Evolutionary conservation across 2,797 vertebrate species (phyloP), one percentile per base, ranked within the genome.

Genomic region (Cryptoprocta ferox): DNA sequence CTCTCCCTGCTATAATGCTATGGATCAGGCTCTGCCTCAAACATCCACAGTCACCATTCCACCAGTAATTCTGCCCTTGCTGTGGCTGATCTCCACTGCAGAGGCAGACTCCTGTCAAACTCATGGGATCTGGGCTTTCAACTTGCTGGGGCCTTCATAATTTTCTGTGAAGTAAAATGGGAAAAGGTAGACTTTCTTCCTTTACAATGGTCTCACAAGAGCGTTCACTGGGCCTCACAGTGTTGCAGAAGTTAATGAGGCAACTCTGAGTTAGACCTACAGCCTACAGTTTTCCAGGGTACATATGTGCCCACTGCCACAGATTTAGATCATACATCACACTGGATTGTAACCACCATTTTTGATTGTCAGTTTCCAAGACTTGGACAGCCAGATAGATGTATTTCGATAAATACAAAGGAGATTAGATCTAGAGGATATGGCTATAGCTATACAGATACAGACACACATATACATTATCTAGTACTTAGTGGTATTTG

Each of bases 1-100:
- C 7, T 78, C 24, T 63, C 56, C 9, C n/a, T 48, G 4, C 32
- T 1, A 1, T 0, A 9, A 39, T 1, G 0, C 45, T 15, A 4
- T 28, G 35, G 16, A 32, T 19, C 7, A 0, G 13, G 6, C 10
- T 71, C 13, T 73, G 24, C 26, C 19, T 37, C 6, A 13, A 8
- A 18, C 11, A 6, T 48, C 4, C 5, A 10, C 14, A 56, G 18
- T 30, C 68, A n/a, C 42, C 32, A 15, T 48, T 30, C 12, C n/a
- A 1, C n/a, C 30, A 56, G 1, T 4, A 35, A 21, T 3, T 71
- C 59, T 78, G 32, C 32, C 13, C 19, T 7, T 39, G 26, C 30
- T 26, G 7, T 59, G 16, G 16, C 26, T 59, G 50, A 71, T 28
- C 32, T 68, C 45, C 13, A 75, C 2, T 0, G 12, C 13, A n/a